phyloP scores from a whole-genome alignment of 2,888 invertebrate species.

The Drosophila tripunctata region DNA sequence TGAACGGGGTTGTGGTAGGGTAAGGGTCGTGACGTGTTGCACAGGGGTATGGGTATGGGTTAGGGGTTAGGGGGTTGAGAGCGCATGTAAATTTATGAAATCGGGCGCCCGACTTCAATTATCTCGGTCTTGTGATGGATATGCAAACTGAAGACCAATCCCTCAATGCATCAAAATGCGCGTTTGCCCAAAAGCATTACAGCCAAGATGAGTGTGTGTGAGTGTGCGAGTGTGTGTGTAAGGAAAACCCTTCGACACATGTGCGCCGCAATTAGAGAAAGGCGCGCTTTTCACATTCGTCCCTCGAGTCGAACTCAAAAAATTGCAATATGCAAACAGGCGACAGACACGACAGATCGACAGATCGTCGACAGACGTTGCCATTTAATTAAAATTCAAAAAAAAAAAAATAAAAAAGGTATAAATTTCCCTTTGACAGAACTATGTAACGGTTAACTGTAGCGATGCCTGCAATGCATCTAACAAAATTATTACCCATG shows the following conservation, averaged over 20 bases:
- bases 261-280: constrained; percentile 76
- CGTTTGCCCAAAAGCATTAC: constrained; percentile 24
- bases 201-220: constrained; percentile 32
- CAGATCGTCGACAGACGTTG: constrained; percentile 49
- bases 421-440: constrained; percentile 77
- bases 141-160: constrained; percentile 66
- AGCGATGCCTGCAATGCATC: constrained; percentile 39
- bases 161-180: constrained; percentile 58
- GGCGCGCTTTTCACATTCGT: constrained; percentile 61
- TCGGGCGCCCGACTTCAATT: constrained; percentile 60
- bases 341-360: constrained; percentile 35
- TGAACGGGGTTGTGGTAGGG: background rate
- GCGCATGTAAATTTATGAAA: constrained; percentile 63
- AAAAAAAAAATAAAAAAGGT: constrained; percentile 54
- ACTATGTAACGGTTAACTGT: constrained; percentile 62
- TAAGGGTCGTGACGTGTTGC: constrained; percentile 1
- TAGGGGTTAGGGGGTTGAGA: constrained; percentile 26
- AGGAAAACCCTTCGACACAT: constrained; percentile 51
- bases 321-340: constrained; percentile 77
- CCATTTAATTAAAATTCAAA: constrained; percentile 77
- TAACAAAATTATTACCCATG: constrained; percentile 75
- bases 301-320: constrained; percentile 37
- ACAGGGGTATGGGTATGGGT: background rate
- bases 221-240: constrained; percentile 23
- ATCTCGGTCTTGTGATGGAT: constrained; percentile 70